Percentiles rank a stretch among this genome's conserved stretches.
phyloP scores from a whole-genome alignment of 2,888 invertebrate species.

The Slavum lentiscoides region DNA sequence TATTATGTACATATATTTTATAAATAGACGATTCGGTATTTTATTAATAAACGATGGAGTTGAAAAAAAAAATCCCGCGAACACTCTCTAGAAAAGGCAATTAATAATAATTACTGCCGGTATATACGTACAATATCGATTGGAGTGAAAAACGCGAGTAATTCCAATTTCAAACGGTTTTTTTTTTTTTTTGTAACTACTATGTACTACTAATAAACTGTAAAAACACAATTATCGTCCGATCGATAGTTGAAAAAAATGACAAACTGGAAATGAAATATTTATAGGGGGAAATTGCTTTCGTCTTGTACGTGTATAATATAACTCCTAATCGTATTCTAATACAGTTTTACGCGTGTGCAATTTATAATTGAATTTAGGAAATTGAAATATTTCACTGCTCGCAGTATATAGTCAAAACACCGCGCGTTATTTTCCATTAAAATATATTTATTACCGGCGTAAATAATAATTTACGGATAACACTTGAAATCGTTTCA shows the following conservation, averaged over 20 bases:
- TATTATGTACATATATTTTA: background rate
- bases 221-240: slow-evolving; percentile 1
- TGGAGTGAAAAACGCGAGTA: slow-evolving; percentile 19
- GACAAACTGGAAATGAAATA: background rate
- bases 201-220: too few relatives aligned
- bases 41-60: slow-evolving; percentile 1
- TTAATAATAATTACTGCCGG: slow-evolving; percentile 18
- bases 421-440: background rate
- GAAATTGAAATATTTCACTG: background rate
- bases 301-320: background rate
- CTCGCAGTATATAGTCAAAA: too few relatives aligned
- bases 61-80: background rate
- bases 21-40: slow-evolving; percentile 23
- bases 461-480: too few relatives aligned
- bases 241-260: background rate
- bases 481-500: background rate
- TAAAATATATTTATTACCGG: background rate
- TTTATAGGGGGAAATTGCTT: background rate
- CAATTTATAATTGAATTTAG: background rate
- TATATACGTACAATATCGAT: background rate
- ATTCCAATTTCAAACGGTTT: slow-evolving; percentile 5
- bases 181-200: background rate
- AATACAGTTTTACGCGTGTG: background rate
- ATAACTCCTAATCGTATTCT: slow-evolving; percentile 1
- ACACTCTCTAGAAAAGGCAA: background rate